A percentile compares a stretch with the other conserved stretches of the same genome.
Evolutionary conservation across 2,888 invertebrate genomes (phyloP).

Genomic region (Coenonympha arcania): DNA sequence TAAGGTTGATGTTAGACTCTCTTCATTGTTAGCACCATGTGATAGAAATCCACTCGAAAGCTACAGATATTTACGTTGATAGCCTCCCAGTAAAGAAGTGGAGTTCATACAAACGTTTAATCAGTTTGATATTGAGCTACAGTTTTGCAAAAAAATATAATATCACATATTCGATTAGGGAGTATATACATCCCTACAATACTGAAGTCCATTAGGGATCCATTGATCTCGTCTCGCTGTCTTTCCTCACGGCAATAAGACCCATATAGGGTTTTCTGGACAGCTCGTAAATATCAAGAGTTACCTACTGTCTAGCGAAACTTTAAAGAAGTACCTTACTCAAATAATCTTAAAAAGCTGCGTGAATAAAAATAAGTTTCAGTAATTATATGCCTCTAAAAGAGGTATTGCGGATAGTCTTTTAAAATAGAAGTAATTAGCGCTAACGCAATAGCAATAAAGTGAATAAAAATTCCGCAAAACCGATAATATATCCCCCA

Average conservation of each 20-base stretch:
- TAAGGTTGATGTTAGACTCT: slow-evolving; percentile 21
- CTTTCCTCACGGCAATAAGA: no score
- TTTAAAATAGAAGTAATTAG: slow-evolving; percentile 33
- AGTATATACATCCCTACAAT: no score
- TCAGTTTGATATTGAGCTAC: slow-evolving; percentile 45
- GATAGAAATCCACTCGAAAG: slow-evolving; percentile 38
- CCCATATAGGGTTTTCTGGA: no score
- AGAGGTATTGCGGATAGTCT: background rate
- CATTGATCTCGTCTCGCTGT: no score
- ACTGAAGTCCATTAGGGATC: no score
- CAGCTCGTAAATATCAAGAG: no score
- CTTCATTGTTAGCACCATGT: slow-evolving; percentile 35
- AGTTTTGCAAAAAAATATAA: background rate
- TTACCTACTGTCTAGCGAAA: no score
- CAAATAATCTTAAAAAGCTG: no score
- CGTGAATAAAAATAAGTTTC: no score
- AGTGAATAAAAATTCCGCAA: slow-evolving; percentile 50
- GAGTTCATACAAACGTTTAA: slow-evolving; percentile 67
- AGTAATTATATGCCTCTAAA: no score
- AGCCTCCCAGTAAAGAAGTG: slow-evolving; percentile 64
- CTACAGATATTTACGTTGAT: slow-evolving; percentile 72
- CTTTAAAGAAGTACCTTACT: no score
- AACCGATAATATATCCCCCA: slow-evolving; percentile 63
- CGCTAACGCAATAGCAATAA: slow-evolving; percentile 27
- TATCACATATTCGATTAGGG: background rate